Evolutionary conservation across 2,888 invertebrate genomes (phyloP).

Genomic region (Oxyscelio sp.): DNA sequence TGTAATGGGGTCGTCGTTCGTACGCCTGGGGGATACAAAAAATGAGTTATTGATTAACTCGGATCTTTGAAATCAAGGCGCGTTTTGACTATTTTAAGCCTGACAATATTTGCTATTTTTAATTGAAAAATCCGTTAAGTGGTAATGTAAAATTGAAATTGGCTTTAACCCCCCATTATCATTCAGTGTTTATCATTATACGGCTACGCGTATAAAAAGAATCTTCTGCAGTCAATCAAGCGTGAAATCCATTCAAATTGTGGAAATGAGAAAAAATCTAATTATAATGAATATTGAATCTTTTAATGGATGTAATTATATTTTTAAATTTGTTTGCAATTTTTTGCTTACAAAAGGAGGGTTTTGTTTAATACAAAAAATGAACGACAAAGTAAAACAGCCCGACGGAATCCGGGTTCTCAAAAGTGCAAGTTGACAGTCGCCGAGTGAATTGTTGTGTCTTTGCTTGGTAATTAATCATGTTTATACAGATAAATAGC

Average conservation of each 20-base stretch:
- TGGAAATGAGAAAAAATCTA: constrained; percentile 51
- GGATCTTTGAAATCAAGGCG: neutral
- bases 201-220: constrained; percentile 13
- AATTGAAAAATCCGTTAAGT: constrained; percentile 19
- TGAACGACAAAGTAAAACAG: too few relatives aligned
- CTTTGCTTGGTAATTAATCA: too few relatives aligned
- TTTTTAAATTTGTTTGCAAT: constrained; percentile 36
- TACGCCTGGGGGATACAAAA: neutral
- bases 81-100: neutral
- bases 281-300: constrained; percentile 53
- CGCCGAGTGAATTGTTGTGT: too few relatives aligned
- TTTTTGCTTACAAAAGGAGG: constrained; percentile 1
- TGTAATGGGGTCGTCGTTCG: constrained; percentile 31
- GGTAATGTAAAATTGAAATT: constrained; percentile 38
- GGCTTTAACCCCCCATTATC: constrained; percentile 29
- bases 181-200: constrained; percentile 28
- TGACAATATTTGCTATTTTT: neutral
- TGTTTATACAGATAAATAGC: too few relatives aligned
- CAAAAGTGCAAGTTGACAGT: too few relatives aligned
- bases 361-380: constrained; percentile 7
- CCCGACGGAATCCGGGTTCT: too few relatives aligned
- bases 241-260: constrained; percentile 47
- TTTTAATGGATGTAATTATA: constrained; percentile 40
- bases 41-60: constrained; percentile 39
- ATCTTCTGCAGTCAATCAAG: constrained; percentile 40